Evolutionary conservation across 1,140 invertebrate genomes (phyloP).

Genomic region (Battus philenor): DNA sequence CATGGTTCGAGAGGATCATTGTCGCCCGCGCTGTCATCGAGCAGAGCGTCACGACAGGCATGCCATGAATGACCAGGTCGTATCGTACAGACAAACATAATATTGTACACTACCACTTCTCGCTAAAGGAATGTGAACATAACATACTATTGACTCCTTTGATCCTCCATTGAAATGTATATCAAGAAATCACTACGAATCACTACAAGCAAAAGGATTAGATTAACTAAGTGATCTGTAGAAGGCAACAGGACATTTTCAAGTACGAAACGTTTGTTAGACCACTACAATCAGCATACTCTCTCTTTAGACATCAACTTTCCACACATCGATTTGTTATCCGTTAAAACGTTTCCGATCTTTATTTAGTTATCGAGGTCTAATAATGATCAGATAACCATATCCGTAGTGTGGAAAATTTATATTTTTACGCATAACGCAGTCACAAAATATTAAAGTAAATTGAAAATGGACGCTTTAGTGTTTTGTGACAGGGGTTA

Average conservation of each 20-base stretch:
- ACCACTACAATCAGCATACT: slow-evolving; percentile 47
- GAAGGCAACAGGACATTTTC: slow-evolving; percentile 56
- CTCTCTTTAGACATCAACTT: slow-evolving; percentile 48
- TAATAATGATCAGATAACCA: too few relatives aligned
- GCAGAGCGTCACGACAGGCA: slow-evolving; percentile 47
- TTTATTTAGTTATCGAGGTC: too few relatives aligned
- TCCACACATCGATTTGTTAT: slow-evolving; percentile 36
- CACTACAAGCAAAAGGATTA: slow-evolving; percentile 61
- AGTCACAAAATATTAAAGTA: slow-evolving; percentile 48
- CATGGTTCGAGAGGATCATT: slow-evolving; percentile 59
- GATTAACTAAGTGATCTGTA: slow-evolving; percentile 35
- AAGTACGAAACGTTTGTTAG: slow-evolving; percentile 23
- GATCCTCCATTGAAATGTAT: slow-evolving; percentile 55
- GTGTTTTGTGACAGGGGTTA: slow-evolving; percentile 44
- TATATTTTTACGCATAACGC: slow-evolving; percentile 43
- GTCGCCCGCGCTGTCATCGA: slow-evolving; percentile 50
- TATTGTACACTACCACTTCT: slow-evolving; percentile 60
- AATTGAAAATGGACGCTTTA: slow-evolving; percentile 18
- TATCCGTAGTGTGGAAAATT: slow-evolving; percentile 40
- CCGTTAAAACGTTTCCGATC: neutral
- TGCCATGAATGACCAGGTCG: slow-evolving; percentile 53
- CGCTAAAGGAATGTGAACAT: slow-evolving; percentile 52
- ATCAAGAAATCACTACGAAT: slow-evolving; percentile 54
- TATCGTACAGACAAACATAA: slow-evolving; percentile 52
- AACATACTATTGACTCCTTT: slow-evolving; percentile 48